A percentile compares a stretch with the other conserved stretches of the same genome.
These are phyloP conservation scores for Phthorimaea operculella DNA, from an alignment of 1,140 invertebrate species.

Conservation along the genomic window DNA sequence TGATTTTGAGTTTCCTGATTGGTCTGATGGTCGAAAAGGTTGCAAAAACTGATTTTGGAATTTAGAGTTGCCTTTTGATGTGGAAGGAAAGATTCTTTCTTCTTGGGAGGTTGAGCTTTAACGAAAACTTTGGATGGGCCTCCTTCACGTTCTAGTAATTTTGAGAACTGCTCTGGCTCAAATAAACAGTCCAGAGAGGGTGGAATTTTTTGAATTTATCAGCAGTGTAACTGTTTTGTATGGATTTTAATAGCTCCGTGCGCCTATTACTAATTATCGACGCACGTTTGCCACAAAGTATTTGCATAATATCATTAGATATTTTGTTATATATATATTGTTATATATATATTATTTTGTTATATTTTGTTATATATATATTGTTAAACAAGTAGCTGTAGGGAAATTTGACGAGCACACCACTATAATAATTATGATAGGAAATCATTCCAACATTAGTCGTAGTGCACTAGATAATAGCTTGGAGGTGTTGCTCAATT, in stretches of 20 bases:
- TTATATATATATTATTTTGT: too few species aligned
- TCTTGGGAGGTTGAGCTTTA: background rate
- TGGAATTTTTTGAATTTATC: slow-evolving; percentile 1
- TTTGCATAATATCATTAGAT: background rate
- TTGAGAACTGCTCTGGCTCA: background rate
- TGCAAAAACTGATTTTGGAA: background rate
- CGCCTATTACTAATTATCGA: background rate
- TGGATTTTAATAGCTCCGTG: background rate
- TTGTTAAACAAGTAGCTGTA: too few species aligned
- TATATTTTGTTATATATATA: too few species aligned
- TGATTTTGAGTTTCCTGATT: background rate
- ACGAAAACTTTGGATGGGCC: background rate
- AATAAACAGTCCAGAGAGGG: background rate
- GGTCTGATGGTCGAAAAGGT: background rate
- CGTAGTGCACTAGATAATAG: too few species aligned
- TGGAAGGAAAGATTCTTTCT: background rate
- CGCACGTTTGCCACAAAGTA: background rate
- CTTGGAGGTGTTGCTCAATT: too few species aligned
- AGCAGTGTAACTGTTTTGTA: background rate
- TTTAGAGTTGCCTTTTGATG: background rate
- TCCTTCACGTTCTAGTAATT: background rate
- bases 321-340: background rate
- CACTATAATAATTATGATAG: too few species aligned
- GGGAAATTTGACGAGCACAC: too few species aligned
- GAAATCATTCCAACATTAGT: too few species aligned